Evolutionary conservation across 2,113 vertebrate species (phyloP).

Genomic region (Ia io): DNA sequence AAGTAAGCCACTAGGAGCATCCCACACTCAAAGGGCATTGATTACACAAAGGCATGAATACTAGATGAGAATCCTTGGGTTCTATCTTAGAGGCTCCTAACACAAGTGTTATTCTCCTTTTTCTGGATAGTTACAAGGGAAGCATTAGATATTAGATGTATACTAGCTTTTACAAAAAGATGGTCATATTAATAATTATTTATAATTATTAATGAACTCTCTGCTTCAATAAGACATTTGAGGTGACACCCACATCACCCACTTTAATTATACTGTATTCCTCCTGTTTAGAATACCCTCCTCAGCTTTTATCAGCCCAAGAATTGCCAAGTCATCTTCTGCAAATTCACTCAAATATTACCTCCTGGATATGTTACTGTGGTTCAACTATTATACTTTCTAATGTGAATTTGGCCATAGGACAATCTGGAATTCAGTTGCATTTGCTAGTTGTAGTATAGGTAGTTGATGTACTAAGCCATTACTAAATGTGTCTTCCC

Average conservation of each 20-base stretch:
- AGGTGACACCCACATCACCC: neutral
- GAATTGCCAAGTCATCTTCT: conserved; percentile 19
- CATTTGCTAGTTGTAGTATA: neutral
- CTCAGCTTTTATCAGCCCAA: conserved; percentile 3
- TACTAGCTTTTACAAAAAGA: neutral
- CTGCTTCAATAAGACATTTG: neutral
- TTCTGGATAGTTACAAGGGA: neutral
- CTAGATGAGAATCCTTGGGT: neutral
- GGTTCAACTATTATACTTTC: neutral
- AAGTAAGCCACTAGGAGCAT: neutral
- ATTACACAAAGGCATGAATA: neutral
- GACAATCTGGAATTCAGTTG: neutral
- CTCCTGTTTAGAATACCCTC: neutral
- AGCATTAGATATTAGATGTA: neutral
- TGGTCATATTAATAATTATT: neutral
- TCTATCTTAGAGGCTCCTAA: neutral
- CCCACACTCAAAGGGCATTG: neutral
- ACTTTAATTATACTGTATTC: neutral
- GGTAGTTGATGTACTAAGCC: neutral
- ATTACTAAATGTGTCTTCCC: neutral
- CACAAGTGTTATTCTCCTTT: neutral
- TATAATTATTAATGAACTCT: neutral
- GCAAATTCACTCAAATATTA: neutral
- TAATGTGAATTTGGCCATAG: neutral
- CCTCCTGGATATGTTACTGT: neutral